phyloP scores from a whole-genome alignment of 2,888 invertebrate species.

The Lydus trimaculatus region DNA sequence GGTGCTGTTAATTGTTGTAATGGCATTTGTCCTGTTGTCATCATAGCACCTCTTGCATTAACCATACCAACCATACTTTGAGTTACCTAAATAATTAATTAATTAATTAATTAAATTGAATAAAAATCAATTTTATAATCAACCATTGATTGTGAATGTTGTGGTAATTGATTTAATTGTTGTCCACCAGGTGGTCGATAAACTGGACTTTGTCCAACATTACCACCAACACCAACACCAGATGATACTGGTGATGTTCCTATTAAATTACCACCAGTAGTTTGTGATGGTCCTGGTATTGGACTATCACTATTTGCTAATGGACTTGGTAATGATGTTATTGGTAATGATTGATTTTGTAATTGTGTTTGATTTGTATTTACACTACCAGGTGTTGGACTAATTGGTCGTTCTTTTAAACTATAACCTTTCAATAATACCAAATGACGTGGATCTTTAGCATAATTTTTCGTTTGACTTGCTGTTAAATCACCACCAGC shows the following conservation, averaged over 20 bases:
- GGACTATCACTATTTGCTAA: conserved; percentile 66
- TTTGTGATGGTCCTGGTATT: conserved; percentile 56
- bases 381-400: conserved; percentile 63
- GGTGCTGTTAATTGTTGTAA: conserved; percentile 25
- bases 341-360: conserved; percentile 51
- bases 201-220: conserved; percentile 56
- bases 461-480: conserved; percentile 87
- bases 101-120: not conserved
- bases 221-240: conserved; percentile 46
- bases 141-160: conserved; percentile 44
- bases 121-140: not conserved
- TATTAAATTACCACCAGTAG: conserved; percentile 58
- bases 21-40: conserved; percentile 38
- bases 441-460: conserved; percentile 85
- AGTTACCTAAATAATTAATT: conserved; percentile 13
- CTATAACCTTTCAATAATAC: conserved; percentile 74
- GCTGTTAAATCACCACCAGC: conserved; percentile 84
- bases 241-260: conserved; percentile 44
- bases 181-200: conserved; percentile 57
- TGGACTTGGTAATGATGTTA: conserved; percentile 64
- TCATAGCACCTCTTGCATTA: conserved; percentile 45
- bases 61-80: conserved; percentile 53
- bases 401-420: conserved; percentile 74
- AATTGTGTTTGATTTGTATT: conserved; percentile 55
- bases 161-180: conserved; percentile 45